Conservation (phyloP, 1,140 invertebrate genomes). For the Carposina sasakii region DNA sequence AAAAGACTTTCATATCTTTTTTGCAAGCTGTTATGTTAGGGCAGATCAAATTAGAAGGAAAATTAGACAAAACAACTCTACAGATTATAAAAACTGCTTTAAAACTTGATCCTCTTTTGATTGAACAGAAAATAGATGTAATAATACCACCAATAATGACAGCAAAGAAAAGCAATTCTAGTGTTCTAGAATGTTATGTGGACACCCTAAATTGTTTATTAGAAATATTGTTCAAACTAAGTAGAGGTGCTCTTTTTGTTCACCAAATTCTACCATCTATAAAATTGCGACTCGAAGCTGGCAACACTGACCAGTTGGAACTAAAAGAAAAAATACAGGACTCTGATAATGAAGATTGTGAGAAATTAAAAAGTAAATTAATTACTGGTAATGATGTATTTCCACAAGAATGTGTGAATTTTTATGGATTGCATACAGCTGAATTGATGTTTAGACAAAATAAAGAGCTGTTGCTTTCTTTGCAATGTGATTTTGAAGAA, state of each 20-base stretch:
- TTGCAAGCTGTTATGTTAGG: conserved; percentile 52
- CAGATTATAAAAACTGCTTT: conserved; percentile 50
- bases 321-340: conserved; percentile 45
- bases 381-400: conserved; percentile 48
- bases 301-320: conserved; percentile 51
- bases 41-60: conserved; percentile 51
- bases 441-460: conserved; percentile 62
- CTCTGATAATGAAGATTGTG: conserved; percentile 24
- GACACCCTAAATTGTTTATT: conserved; percentile 50
- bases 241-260: conserved; percentile 47
- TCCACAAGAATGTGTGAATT: conserved; percentile 43
- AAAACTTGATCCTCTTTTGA: conserved; percentile 49
- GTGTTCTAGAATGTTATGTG: conserved; percentile 33
- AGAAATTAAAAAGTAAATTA: conserved; percentile 45
- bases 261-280: conserved; percentile 49
- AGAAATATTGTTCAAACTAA: conserved; percentile 57
- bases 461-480: conserved; percentile 43
- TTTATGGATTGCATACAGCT: conserved; percentile 50
- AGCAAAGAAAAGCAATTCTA: conserved; percentile 41
- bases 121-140: conserved; percentile 47
- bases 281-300: conserved; percentile 41
- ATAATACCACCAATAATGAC: conserved; percentile 52
- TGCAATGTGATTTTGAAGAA: conserved; percentile 56
- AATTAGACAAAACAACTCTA: conserved; percentile 50
- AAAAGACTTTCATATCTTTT: conserved; percentile 52